Percentiles rank a stretch among this genome's conserved stretches.
These are phyloP conservation scores for Barypeithes pellucidus DNA, from an alignment of 2,888 invertebrate species.

Conservation along the genomic window DNA sequence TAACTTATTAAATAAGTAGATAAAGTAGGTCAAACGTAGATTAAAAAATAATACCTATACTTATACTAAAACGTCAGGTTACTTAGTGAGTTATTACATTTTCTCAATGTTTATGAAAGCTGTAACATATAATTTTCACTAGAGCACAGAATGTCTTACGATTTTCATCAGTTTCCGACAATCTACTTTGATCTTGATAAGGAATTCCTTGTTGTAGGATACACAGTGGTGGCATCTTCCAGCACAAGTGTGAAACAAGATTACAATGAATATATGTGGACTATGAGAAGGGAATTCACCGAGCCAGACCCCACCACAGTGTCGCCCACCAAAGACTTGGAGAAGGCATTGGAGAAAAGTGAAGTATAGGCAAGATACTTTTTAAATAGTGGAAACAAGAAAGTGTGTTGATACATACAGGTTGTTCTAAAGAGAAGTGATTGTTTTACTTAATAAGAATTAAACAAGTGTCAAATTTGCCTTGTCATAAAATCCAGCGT, in stretches of 20 bases:
- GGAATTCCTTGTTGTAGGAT: constrained; percentile 64
- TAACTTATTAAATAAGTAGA: too few species aligned
- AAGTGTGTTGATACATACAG: neutral
- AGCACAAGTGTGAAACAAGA: constrained; percentile 90
- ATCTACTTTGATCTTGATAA: neutral
- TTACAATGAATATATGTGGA: constrained; percentile 95
- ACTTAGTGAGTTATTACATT: too few species aligned
- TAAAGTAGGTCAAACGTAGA: too few species aligned
- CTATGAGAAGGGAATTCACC: constrained; percentile 90
- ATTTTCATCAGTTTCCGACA: too few species aligned
- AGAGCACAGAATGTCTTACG: too few species aligned
- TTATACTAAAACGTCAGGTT: too few species aligned
- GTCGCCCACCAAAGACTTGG: constrained; percentile 48
- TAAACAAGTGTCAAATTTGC: constrained; percentile 46
- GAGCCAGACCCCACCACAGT: constrained; percentile 82
- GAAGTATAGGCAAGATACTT: constrained; percentile 35
- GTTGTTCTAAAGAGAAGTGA: constrained; percentile 1
- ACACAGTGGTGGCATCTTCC: constrained; percentile 90
- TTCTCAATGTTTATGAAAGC: too few species aligned
- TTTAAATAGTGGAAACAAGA: neutral
- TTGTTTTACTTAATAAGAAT: constrained; percentile 25
- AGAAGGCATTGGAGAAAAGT: constrained; percentile 50
- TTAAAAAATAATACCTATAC: too few species aligned
- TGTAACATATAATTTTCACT: too few species aligned
- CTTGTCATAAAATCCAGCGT: constrained; percentile 3